Base-by-base conservation (phyloP, 2,797 vertebrate genomes). In the Lithobates pipiens region DNA sequence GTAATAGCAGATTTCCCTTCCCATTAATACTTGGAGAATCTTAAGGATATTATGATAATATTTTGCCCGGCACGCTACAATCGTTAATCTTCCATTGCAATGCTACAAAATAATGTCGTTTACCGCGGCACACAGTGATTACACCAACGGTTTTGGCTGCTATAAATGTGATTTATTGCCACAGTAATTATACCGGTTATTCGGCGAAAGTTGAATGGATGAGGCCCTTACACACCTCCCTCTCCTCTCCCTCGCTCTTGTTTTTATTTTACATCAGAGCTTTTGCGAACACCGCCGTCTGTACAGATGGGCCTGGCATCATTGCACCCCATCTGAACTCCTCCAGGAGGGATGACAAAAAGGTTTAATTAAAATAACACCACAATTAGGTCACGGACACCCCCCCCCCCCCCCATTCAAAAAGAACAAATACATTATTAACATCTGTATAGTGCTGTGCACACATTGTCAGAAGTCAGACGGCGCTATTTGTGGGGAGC, bases 301-400 rank as follows among this genome's bases (percentile, higher is more conserved):
- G 25, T 57, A 50, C 42, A 81, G 78, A 85, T 85, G 85, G 50
- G 29, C 36, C 84, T 77, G 42, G 72, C 88, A 84, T 89, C 88
- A 0, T 71, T 89, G 86, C 83, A 77, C 54, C 89, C 88, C 88
- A 89, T 88, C 91, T 89, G 90, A 92, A 92, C 91, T 92, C 89
- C 86, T 87, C 88, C 89, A 90, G 91, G 87, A 90, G 88, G 91
- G 70, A 89, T 90, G 89, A 93, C 91, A 91, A 93, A 93, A 91
- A 89, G 88, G 88, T 93, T 93, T 92, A 93, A 93, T 93, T 93
- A 92, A 93, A 93, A 92, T 89, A 92, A 88, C 88, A 88, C 86
- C 1, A 11, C 90, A 88, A 90, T 92, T 88, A 88, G 76, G 69
- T 8, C 36, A 34, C 4, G 2, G 29, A 29, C 32, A 32, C 32